These are phyloP conservation scores for Drosophila obscura DNA, from an alignment of 1,140 invertebrate species.

Conservation along the genomic window DNA sequence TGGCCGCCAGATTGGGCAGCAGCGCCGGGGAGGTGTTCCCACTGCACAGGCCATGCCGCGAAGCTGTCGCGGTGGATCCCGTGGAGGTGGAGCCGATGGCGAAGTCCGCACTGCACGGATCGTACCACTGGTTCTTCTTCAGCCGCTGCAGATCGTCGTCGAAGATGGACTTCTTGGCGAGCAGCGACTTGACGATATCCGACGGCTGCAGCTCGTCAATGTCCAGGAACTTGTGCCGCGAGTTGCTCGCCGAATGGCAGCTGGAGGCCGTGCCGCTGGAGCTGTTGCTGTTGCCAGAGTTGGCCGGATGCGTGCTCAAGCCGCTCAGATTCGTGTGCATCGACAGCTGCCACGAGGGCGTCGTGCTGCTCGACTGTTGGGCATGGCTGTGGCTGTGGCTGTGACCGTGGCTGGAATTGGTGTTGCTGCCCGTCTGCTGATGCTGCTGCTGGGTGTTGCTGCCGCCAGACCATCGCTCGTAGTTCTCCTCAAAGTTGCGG, in stretches of 20 bases:
- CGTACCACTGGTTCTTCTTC: slow-evolving; percentile 95
- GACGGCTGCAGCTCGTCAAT: slow-evolving; percentile 94
- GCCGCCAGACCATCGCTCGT: slow-evolving; percentile 93
- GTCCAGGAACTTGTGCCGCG: slow-evolving; percentile 87
- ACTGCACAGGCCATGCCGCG: slow-evolving; percentile 48
- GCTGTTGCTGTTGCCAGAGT: slow-evolving; percentile 68
- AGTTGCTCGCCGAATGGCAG: slow-evolving; percentile 84
- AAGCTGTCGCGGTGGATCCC: background rate
- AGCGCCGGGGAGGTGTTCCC: slow-evolving; percentile 78
- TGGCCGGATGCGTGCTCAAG: slow-evolving; percentile 52
- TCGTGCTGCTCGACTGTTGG: slow-evolving; percentile 35
- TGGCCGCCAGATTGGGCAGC: slow-evolving; percentile 79
- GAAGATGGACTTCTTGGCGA: slow-evolving; percentile 96
- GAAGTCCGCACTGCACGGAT: slow-evolving; percentile 85
- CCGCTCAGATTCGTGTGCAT: slow-evolving; percentile 61
- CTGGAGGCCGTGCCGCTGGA: slow-evolving; percentile 69
- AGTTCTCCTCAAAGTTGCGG: slow-evolving; percentile 94
- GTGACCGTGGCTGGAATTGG: slow-evolving; percentile 29
- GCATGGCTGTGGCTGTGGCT: slow-evolving; percentile 20
- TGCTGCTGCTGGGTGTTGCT: slow-evolving; percentile 80
- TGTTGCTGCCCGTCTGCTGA: slow-evolving; percentile 28
- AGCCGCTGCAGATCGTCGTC: slow-evolving; percentile 97
- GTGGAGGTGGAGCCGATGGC: slow-evolving; percentile 37
- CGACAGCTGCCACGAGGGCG: slow-evolving; percentile 70
- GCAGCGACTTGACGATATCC: slow-evolving; percentile 95